Evolutionary conservation across 2,113 vertebrate genomes (phyloP).

Genomic region (Eclectus roratus): DNA sequence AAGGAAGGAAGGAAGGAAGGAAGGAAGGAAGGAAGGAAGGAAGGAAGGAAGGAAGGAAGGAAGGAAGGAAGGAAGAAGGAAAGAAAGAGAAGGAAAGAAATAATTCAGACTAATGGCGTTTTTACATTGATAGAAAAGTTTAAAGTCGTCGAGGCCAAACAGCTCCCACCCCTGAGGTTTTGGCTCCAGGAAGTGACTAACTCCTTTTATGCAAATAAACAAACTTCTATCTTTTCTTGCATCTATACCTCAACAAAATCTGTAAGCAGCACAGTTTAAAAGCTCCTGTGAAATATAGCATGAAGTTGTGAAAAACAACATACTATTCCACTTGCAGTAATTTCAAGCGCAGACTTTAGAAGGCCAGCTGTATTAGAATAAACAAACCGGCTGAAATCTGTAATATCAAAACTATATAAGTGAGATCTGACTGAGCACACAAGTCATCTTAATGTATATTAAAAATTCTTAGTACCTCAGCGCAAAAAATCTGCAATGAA

Average conservation of each 20-base stretch:
- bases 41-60: too few species aligned
- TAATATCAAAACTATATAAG: neutral
- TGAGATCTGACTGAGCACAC: neutral
- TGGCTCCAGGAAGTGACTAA: neutral
- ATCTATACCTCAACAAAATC: neutral
- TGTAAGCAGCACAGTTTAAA: neutral
- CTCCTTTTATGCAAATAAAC: neutral
- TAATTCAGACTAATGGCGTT: neutral
- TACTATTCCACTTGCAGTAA: neutral
- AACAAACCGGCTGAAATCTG: neutral
- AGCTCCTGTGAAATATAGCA: neutral
- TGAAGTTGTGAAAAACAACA: neutral
- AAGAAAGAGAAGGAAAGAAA: accelerated
- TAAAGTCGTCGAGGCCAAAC: neutral
- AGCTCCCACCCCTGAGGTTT: neutral
- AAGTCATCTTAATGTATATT: neutral
- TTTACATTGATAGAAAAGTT: neutral
- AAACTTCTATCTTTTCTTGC: neutral
- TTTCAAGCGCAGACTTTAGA: neutral
- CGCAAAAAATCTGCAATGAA: neutral
- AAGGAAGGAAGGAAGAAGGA: too few species aligned
- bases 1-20: too few species aligned
- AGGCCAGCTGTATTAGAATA: neutral
- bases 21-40: too few species aligned
- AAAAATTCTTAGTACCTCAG: slow-evolving; percentile 31